Evolutionary conservation across 2,113 vertebrate genomes (phyloP).

Genomic region (Lonchura striata): DNA sequence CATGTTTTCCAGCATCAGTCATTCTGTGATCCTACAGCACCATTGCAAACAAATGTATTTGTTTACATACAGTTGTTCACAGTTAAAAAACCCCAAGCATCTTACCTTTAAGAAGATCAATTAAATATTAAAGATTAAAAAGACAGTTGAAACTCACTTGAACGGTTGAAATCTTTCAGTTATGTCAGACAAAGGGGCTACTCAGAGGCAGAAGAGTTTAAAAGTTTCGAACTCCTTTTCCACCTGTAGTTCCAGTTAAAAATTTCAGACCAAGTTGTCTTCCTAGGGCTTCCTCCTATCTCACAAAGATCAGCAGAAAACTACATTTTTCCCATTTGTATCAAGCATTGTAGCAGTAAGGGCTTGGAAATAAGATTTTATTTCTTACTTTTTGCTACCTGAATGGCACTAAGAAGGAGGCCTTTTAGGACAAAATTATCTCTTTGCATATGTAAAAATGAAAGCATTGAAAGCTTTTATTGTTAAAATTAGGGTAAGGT

Average conservation of each 20-base stretch:
- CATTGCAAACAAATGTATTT: not conserved
- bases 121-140: not conserved
- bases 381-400: not conserved
- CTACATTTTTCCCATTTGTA: not conserved
- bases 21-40: not conserved
- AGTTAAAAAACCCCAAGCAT: accelerated
- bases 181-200: not conserved
- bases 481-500: not conserved
- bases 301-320: not conserved
- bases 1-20: not conserved
- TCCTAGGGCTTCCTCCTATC: not conserved
- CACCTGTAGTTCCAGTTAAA: not conserved
- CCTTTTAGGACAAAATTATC: not conserved
- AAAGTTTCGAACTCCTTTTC: not conserved
- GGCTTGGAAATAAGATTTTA: not conserved
- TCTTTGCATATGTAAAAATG: not conserved
- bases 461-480: not conserved
- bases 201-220: not conserved
- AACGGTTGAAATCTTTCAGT: not conserved
- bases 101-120: not conserved
- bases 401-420: not conserved
- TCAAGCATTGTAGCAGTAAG: not conserved
- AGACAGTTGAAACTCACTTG: not conserved
- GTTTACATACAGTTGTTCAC: not conserved
- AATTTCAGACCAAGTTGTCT: not conserved